Evolutionary conservation across 2,113 vertebrate species (phyloP), one percentile per base, ranked within the genome.

Genomic region (Callipepla californica): DNA sequence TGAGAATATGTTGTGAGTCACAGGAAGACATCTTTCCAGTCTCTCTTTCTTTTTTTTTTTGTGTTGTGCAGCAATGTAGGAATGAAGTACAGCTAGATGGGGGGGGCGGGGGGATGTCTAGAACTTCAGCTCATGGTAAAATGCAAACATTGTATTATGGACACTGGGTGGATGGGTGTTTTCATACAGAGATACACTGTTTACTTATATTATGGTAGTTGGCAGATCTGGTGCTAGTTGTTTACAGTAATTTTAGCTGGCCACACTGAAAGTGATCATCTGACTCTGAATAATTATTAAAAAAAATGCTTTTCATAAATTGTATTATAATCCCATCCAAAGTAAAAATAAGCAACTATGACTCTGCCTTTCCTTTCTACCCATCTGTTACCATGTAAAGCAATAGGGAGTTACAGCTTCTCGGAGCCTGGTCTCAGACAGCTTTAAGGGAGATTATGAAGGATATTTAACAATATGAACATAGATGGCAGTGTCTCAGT

Each of bases 101-200:
- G 4, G 5, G 57, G 4, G 19, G 23, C 22, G 6, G 48, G 22
- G 22, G 48, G 6, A 9, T 21, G 21, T 15, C 3, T 50, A 34
- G 40, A 80, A n/a, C 19, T 44, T 42, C 47, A 68, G 21, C 4
- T 59, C 9, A 44, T 8, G 3, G 16, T 55, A 38, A 87, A 67
- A 67, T 63, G 1, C 0, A 7, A 66, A 3, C 50, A 17, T 9
- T 53, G 51, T 26, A 14, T 58, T 1, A 8, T 3, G 6, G 12
- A 3, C 40, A 10, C 0, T 32, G 2, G 2, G 44, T 66, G 11
- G 3, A 6, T 14, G 1, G 2, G 9, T 55, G 2, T 4, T n/a
- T 28, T 86, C 67, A 25, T 19, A 5, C 1, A 19, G 30, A 67
- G 5, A 38, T 32, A 44, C 0, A 3, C 3, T 58, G 13, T 63